phyloP scores from a whole-genome alignment of 2,113 vertebrate genomes.

The Calonectris borealis region DNA sequence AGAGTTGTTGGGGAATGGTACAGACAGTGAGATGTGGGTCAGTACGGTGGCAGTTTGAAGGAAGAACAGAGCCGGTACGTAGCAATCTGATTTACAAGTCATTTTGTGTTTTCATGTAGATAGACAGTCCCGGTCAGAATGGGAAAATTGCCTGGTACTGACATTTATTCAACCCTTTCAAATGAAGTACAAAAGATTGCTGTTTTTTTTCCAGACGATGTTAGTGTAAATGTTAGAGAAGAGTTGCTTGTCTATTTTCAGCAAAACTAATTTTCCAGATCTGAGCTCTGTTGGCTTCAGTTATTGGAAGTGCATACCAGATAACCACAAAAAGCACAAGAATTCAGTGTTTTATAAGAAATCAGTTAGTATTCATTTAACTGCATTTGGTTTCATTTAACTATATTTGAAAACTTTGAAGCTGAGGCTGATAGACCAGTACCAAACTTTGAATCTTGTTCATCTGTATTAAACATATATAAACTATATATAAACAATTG shows the following conservation, averaged over 20 bases:
- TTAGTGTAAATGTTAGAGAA: constrained; percentile 13
- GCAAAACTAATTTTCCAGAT: constrained; percentile 36
- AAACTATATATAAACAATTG: neutral
- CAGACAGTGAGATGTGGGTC: neutral
- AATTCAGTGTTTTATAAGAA: constrained; percentile 53
- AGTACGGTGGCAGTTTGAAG: neutral
- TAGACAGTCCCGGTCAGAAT: neutral
- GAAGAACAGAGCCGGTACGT: neutral
- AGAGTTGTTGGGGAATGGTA: neutral
- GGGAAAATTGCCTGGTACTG: neutral
- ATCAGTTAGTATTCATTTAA: neutral
- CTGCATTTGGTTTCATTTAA: constrained; percentile 50
- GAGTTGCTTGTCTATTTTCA: constrained; percentile 41
- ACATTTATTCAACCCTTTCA: neutral
- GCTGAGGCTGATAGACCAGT: neutral
- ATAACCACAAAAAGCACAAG: constrained; percentile 49
- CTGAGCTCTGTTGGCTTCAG: neutral
- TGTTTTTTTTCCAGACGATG: neutral
- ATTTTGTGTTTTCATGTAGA: neutral
- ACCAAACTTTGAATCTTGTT: neutral
- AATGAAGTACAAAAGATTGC: neutral
- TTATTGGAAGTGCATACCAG: constrained; percentile 20
- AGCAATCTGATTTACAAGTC: neutral
- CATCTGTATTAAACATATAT: neutral
- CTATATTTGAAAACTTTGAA: constrained; percentile 36